Evolutionary conservation across 2,888 invertebrate species (phyloP).

Genomic region (Chalcosyrphus nemorum): DNA sequence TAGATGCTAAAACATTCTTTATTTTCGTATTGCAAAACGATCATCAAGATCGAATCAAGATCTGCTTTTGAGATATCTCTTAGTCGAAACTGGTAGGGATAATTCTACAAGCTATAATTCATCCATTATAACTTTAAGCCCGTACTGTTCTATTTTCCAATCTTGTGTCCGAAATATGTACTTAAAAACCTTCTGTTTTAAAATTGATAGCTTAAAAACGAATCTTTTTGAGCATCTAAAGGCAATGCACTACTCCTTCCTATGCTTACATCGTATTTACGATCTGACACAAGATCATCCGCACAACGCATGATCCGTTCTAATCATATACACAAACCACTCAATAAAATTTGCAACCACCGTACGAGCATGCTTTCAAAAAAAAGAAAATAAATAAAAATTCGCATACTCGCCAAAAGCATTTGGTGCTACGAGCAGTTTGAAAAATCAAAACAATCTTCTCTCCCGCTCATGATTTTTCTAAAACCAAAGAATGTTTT

Average conservation of each 20-base stretch:
- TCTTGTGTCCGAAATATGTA: too few species aligned
- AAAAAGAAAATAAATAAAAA: too few species aligned
- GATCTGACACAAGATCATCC: not conserved
- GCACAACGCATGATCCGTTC: not conserved
- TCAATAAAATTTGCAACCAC: conserved; percentile 16
- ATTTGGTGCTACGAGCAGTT: not conserved
- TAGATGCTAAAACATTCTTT: too few species aligned
- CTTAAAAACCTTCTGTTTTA: too few species aligned
- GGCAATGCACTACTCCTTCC: not conserved
- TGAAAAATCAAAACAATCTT: conserved; percentile 47
- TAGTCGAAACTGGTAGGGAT: too few species aligned
- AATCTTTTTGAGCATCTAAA: not conserved
- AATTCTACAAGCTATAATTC: too few species aligned
- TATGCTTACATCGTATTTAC: not conserved
- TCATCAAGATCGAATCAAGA: too few species aligned
- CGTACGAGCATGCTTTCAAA: not conserved
- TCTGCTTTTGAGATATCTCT: too few species aligned
- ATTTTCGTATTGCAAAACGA: too few species aligned
- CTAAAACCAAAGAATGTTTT: conserved; percentile 43
- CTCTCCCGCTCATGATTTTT: conserved; percentile 14
- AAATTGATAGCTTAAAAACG: too few species aligned
- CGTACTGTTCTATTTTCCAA: too few species aligned
- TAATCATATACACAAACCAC: conserved; percentile 13
- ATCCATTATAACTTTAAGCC: too few species aligned
- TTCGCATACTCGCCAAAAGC: conserved; percentile 27